phyloP scores from a whole-genome alignment of 2,797 vertebrate species.

The Mormyrops attenuatus region DNA sequence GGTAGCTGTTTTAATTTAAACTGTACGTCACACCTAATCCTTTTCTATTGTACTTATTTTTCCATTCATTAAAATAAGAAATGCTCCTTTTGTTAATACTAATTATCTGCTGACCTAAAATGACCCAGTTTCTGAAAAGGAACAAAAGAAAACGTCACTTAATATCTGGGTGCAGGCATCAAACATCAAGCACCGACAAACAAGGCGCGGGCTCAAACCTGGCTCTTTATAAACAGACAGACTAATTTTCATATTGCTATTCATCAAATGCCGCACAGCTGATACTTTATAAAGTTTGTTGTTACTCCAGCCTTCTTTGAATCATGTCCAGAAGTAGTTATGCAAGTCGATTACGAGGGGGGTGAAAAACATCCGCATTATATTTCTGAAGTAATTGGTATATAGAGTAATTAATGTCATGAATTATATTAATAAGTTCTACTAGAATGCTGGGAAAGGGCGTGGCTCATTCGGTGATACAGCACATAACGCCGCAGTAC shows the following conservation, averaged over 20 bases:
- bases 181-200: not conserved
- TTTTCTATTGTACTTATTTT: not conserved
- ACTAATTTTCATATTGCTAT: not conserved
- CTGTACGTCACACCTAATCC: not conserved
- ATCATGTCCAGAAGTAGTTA: not conserved
- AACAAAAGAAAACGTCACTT: not conserved
- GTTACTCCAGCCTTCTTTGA: no score
- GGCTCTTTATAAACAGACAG: not conserved
- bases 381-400: not conserved
- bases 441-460: not conserved
- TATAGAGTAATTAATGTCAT: not conserved
- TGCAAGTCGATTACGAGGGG: not conserved
- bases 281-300: not conserved
- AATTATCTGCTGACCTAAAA: slow-evolving; percentile 6
- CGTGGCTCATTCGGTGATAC: not conserved
- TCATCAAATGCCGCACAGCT: not conserved
- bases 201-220: not conserved
- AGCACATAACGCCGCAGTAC: not conserved
- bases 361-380: not conserved
- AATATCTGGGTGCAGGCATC: not conserved
- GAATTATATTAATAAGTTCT: not conserved
- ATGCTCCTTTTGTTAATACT: not conserved
- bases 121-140: not conserved
- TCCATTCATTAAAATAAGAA: not conserved
- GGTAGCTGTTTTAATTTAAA: slow-evolving; percentile 2